Conservation (phyloP, 2,797 vertebrate species). For the Sebastes taczanowskii region DNA sequence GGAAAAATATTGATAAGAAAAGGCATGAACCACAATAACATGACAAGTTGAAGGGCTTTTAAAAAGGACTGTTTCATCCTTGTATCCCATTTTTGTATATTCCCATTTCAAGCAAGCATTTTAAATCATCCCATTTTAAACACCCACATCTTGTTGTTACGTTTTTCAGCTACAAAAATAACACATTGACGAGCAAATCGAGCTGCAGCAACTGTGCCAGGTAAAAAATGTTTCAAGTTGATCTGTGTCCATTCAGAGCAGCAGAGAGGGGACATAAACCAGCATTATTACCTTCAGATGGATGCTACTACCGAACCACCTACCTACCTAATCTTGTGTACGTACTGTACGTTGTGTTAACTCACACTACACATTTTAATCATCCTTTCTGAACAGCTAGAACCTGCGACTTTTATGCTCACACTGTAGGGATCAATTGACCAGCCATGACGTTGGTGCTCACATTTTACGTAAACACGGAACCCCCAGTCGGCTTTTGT, state of each 20-base stretch:
- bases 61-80: background rate
- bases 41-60: background rate
- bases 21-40: background rate
- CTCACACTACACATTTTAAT: too few species aligned
- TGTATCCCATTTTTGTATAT: background rate
- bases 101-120: background rate
- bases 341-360: background rate
- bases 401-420: too few species aligned
- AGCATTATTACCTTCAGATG: background rate
- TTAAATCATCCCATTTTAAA: background rate
- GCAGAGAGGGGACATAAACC: background rate
- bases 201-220: background rate
- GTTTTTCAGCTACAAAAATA: background rate
- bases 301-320: background rate
- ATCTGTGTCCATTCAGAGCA: background rate
- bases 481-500: background rate
- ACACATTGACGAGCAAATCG: background rate
- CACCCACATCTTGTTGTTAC: too few species aligned
- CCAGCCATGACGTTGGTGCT: rapidly evolving
- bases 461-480: rapidly evolving
- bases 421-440: too few species aligned
- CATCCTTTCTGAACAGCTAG: too few species aligned
- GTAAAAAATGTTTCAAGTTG: background rate
- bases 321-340: background rate
- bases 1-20: background rate